Evolutionary conservation across 2,797 vertebrate species (phyloP), one percentile per base, ranked within the genome.

Genomic region (Lagorchestes hirsutus): DNA sequence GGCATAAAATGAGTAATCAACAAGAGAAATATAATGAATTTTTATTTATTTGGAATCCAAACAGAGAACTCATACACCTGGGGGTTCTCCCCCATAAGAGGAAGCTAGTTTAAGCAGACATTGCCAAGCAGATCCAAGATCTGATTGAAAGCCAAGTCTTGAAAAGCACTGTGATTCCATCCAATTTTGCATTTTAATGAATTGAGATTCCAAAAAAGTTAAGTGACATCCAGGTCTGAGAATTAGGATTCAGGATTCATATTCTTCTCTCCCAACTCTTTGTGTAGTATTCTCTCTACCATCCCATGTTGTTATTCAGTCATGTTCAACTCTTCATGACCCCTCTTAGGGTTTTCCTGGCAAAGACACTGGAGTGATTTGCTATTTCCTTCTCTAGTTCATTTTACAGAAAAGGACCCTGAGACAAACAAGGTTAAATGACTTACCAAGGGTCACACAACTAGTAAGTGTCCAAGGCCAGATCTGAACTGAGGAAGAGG

Each of bases 1-100:
- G 56, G 4, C 54, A 13, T 93, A 95, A 95, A 90, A 10, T 95
- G 55, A 95, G 52, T 92, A 92, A 94, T 93, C 92, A 90, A 28
- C 92, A 96, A n/a, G 96, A 95, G 34, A 96, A 93, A 2, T 34
- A 46, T 18, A 93, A 18, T 91, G 52, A 95, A 96, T 10, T 58
- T 1, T 11, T 24, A 91, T 40, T 92, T 93, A 94, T 28, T 93
- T 24, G 56, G 5, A 97, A 96, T 94, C n/a, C 54, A 95, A 93
- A 93, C 93, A 92, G 92, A 1, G 92, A 67, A 90, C 28, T 91
- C 91, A 91, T 34, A n/a, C 34, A 96, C 54, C 24, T 92, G 10
- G 13, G 16, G 34, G 5, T 1, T 31, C 13, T 40, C 2, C 16
- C 40, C 74, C 8, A 82, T 24, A 46, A 22, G 22, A 82, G 22